Percentiles rank a stretch among this genome's conserved stretches.
These are phyloP conservation scores for Pollenia griseotomentosa DNA, from an alignment of 2,888 invertebrate species.

Conservation along the genomic window DNA sequence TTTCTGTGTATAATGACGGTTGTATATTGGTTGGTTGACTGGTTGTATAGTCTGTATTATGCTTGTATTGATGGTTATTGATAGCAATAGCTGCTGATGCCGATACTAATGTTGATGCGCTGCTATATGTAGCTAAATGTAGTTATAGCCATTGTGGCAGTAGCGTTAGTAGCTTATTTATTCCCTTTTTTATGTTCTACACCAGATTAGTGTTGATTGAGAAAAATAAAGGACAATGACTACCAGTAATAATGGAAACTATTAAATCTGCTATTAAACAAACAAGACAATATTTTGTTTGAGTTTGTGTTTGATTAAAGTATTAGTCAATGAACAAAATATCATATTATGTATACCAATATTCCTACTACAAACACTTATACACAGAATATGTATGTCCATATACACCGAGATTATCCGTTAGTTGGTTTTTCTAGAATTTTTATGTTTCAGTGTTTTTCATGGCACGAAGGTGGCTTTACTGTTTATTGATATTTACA, in stretches of 20 bases:
- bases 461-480: conserved; percentile 36
- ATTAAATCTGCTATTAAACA: conserved; percentile 71
- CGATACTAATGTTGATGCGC: conserved; percentile 27
- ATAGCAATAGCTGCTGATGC: conserved; percentile 57
- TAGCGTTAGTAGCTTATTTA: conserved; percentile 25
- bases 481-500: conserved; percentile 32
- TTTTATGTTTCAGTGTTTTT: background rate
- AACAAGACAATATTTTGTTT: conserved; percentile 68
- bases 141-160: conserved; percentile 24
- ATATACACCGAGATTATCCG: conserved; percentile 40
- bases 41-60: conserved; percentile 60
- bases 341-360: conserved; percentile 9
- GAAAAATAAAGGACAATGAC: conserved; percentile 72
- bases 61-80: conserved; percentile 73
- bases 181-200: conserved; percentile 49
- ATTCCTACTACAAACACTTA: conserved; percentile 35
- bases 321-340: conserved; percentile 24
- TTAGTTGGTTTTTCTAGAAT: background rate
- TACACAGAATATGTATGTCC: conserved; percentile 28
- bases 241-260: conserved; percentile 71
- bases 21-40: conserved; percentile 58
- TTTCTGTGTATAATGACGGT: conserved; percentile 37
- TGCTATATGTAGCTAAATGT: conserved; percentile 26
- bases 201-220: conserved; percentile 72
- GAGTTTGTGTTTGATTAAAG: conserved; percentile 57